Evolutionary conservation across 53 echinoderm and acorn worm genomes (phyloP).

Genomic region (Antedon mediterranea): DNA sequence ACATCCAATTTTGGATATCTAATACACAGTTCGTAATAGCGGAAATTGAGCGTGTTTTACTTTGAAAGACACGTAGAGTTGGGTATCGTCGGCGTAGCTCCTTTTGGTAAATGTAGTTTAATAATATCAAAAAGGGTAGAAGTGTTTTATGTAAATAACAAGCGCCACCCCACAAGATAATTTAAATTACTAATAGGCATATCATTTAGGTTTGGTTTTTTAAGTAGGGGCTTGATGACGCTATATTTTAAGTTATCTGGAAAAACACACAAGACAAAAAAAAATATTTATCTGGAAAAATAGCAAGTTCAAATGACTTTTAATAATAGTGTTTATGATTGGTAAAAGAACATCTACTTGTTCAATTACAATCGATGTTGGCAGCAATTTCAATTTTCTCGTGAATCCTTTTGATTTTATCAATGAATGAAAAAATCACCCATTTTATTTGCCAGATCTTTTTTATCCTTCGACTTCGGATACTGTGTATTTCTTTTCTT

Average conservation of each 20-base stretch:
- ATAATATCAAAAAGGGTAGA: background rate
- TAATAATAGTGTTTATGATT: slow-evolving; percentile 8
- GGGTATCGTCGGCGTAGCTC: slow-evolving; percentile 8
- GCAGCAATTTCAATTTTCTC: no score
- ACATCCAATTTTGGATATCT: no score
- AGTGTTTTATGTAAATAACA: background rate
- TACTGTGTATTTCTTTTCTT: background rate
- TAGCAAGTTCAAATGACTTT: background rate
- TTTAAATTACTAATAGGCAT: slow-evolving; percentile 2
- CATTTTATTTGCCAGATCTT: no score
- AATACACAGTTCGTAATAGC: no score
- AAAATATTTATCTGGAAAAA: no score
- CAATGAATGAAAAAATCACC: no score
- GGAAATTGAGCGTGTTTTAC: background rate
- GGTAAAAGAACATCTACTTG: slow-evolving; percentile 5
- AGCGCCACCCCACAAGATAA: slow-evolving; percentile 3
- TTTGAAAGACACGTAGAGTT: slow-evolving; percentile 9
- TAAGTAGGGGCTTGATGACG: background rate
- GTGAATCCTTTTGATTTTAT: no score
- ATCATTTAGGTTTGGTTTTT: no score
- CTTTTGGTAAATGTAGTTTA: no score
- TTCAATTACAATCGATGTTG: slow-evolving; percentile 15
- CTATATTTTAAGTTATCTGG: no score
- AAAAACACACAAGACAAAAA: no score
- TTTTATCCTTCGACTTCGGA: slow-evolving; percentile 2